A percentile compares a stretch with the other conserved stretches of the same genome.
These are phyloP conservation scores for Dissostichus mawsoni DNA, from an alignment of 2,113 vertebrate species.

Conservation along the genomic window DNA sequence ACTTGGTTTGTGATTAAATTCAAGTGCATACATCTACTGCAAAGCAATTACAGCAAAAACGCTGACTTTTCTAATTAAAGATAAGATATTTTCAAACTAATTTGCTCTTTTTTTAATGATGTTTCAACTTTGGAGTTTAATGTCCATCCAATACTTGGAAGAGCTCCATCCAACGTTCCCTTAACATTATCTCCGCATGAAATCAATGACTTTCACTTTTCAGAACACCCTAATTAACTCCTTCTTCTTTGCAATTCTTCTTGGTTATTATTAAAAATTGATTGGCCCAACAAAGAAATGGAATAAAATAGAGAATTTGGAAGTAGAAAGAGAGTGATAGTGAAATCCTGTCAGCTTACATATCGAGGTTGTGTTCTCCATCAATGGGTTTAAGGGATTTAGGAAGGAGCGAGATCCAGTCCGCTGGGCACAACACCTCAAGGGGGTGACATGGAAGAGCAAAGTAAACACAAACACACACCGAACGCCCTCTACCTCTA, in stretches of 20 bases:
- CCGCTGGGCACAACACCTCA: slow-evolving; percentile 50
- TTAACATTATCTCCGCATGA: slow-evolving; percentile 14
- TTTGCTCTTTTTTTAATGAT: not conserved
- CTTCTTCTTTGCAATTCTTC: slow-evolving; percentile 18
- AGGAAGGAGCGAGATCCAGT: slow-evolving; percentile 51
- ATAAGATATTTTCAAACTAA: not conserved
- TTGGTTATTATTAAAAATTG: slow-evolving; percentile 48
- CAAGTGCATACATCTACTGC: too few species aligned
- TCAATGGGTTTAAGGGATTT: slow-evolving; percentile 68
- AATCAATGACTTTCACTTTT: slow-evolving; percentile 27
- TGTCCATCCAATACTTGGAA: slow-evolving; percentile 1
- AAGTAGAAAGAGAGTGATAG: slow-evolving; percentile 40
- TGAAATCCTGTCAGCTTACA: slow-evolving; percentile 60
- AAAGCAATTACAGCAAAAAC: too few species aligned
- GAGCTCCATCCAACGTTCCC: not conserved
- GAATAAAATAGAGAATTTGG: slow-evolving; percentile 30
- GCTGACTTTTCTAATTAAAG: too few species aligned
- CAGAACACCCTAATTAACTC: slow-evolving; percentile 7
- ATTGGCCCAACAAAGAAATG: slow-evolving; percentile 40
- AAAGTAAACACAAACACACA: slow-evolving; percentile 21
- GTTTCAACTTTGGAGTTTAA: not conserved
- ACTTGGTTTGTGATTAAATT: too few species aligned
- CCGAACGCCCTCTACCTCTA: slow-evolving; percentile 10
- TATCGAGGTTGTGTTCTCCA: slow-evolving; percentile 69
- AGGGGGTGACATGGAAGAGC: slow-evolving; percentile 27